Conservation (phyloP, 2,113 vertebrate species). For the Manacus vitellinus region DNA sequence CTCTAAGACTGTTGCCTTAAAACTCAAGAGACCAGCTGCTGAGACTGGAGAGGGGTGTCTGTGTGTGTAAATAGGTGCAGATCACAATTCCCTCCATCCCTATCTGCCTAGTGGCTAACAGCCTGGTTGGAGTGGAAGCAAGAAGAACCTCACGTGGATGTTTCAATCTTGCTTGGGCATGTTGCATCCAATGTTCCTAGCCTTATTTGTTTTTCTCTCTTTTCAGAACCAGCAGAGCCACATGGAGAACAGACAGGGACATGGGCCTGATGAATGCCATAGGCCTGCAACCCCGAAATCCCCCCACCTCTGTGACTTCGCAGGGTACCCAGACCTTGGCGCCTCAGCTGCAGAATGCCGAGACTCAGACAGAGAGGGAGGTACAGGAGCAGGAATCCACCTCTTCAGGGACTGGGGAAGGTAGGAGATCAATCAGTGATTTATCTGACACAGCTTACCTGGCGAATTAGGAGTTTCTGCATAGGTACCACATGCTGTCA, state of each 20-base stretch:
- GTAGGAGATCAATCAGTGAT: conserved; percentile 42
- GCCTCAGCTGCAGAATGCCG: conserved; percentile 92
- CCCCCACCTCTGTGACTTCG: conserved; percentile 93
- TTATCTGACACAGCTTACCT: background rate
- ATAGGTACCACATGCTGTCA: background rate
- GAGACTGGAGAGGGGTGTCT: background rate
- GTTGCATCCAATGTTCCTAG: background rate
- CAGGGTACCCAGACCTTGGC: conserved; percentile 96
- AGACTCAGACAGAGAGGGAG: conserved; percentile 95
- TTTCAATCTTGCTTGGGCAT: background rate
- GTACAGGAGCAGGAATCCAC: conserved; percentile 79
- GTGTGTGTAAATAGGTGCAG: background rate
- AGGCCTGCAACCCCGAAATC: conserved; percentile 93
- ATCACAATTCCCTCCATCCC: background rate
- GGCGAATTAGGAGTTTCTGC: background rate
- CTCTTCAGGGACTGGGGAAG: conserved; percentile 74
- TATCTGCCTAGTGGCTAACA: background rate
- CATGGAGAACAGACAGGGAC: conserved; percentile 93
- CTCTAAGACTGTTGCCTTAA: background rate
- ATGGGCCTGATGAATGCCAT: conserved; percentile 99
- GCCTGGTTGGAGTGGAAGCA: background rate
- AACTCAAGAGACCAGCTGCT: background rate
- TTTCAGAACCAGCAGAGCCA: conserved; percentile 87
- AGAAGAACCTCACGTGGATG: background rate
- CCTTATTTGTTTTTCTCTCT: conserved; percentile 33